Evolutionary conservation across 2,797 vertebrate genomes (phyloP).

Genomic region (Aselliscus stoliczkanus): DNA sequence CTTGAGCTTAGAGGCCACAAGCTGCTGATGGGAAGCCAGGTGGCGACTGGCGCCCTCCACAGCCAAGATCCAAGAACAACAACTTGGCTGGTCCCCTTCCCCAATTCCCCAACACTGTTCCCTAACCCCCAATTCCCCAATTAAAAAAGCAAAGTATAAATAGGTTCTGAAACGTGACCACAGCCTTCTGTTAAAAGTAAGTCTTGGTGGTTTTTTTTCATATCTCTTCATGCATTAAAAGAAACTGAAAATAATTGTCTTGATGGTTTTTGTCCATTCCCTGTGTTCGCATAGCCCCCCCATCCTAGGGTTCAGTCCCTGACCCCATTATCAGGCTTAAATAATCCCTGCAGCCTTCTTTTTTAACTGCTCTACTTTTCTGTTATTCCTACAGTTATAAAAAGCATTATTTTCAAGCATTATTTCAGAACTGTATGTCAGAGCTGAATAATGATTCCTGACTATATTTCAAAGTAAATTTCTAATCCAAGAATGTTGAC

Average conservation of each 20-base stretch:
- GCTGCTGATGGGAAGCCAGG: too few relatives aligned
- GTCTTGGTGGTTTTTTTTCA: not conserved
- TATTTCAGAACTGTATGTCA: not conserved
- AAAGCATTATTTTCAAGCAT: slow-evolving; percentile 19
- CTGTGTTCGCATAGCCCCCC: not conserved
- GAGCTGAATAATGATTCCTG: not conserved
- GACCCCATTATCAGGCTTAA: not conserved
- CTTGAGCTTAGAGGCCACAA: too few relatives aligned
- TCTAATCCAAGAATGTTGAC: not conserved
- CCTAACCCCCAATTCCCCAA: too few relatives aligned
- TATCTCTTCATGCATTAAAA: not conserved
- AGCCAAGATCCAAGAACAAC: too few relatives aligned
- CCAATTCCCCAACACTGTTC: too few relatives aligned
- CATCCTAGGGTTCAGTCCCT: too few relatives aligned
- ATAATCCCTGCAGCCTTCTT: slow-evolving; percentile 2
- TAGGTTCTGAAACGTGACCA: not conserved
- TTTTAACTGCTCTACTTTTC: not conserved
- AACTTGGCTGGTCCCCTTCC: too few relatives aligned
- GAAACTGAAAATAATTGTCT: slow-evolving; percentile 35
- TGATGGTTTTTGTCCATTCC: not conserved
- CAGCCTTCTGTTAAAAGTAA: slow-evolving; percentile 29
- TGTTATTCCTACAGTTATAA: not conserved
- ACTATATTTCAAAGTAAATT: not conserved
- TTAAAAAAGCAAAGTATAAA: too few relatives aligned
- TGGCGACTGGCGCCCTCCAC: too few relatives aligned